These are phyloP conservation scores for Drosophila tsacasi DNA, from an alignment of 1,140 invertebrate genomes.

Conservation along the genomic window DNA sequence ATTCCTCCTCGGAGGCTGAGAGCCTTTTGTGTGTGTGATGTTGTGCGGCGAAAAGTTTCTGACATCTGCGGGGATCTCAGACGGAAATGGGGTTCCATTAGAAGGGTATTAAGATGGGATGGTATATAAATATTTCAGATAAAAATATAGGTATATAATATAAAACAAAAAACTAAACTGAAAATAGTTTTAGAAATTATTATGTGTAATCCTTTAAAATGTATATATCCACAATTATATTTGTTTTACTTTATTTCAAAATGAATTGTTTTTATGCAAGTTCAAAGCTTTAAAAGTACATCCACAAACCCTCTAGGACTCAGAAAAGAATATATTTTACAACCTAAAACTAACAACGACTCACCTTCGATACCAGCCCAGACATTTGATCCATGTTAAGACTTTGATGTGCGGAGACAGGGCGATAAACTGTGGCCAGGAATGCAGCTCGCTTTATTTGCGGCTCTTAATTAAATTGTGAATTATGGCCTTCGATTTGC, in stretches of 20 bases:
- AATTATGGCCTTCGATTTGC: constrained; percentile 81
- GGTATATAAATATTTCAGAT: no score
- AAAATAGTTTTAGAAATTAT: no score
- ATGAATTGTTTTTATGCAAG: not conserved
- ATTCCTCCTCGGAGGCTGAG: not conserved
- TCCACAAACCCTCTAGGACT: not conserved
- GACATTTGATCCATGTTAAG: constrained; percentile 37
- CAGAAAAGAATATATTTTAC: not conserved
- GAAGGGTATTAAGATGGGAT: not conserved
- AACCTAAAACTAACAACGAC: constrained; percentile 4
- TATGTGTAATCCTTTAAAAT: no score
- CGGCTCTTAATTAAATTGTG: constrained; percentile 84
- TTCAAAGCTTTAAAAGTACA: not conserved
- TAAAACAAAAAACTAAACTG: no score
- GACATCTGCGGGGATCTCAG: constrained; percentile 21
- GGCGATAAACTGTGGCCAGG: constrained; percentile 47
- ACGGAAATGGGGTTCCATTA: not conserved
- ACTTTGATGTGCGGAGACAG: constrained; percentile 18
- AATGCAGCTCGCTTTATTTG: constrained; percentile 65
- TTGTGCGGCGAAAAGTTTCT: constrained; percentile 56
- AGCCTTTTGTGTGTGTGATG: constrained; percentile 30
- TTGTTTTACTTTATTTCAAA: not conserved
- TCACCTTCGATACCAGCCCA: not conserved
- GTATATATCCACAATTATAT: not conserved
- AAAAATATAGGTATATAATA: no score